Base-by-base conservation (phyloP, 1,140 invertebrate genomes). In the Akabosia matsudoensis region DNA sequence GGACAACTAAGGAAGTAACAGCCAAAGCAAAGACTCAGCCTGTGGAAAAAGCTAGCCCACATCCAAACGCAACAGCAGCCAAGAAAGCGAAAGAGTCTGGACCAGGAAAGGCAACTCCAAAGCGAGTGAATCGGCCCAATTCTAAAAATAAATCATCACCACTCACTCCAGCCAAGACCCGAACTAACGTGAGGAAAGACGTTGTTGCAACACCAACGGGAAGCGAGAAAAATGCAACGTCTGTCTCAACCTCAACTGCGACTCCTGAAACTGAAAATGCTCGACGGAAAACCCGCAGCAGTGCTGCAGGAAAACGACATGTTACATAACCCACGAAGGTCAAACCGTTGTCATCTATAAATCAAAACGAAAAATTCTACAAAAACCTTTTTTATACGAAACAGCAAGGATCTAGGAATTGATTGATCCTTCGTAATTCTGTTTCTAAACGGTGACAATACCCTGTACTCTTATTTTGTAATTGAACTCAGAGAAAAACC, bases 281-380 rank as follows among this genome's bases (percentile, higher is more conserved):
- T 33, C 13, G 78, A 4, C 18, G 80, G 7, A 81, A 81, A 75
- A 81, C 80, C 0, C 75, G 80, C 33, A 81, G 80, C 64, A 81
- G 78, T 75, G 80, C 54, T 37, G 78, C 75, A 51, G 75, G 75
- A 74, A 78, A 31, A 37, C 30, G 70, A 72, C 37, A 72, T 22
- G 70, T 16, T 3, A 34, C 70, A 7, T 72, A 37, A 56, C 24
- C 13, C 7, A 56, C 10, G 22, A 22, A 56, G 54, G 24, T n/a
- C 54, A 24, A 56, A n/a, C n/a, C n/a, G n/a, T n/a, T n/a, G n/a
- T n/a, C n/a, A n/a, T n/a, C n/a, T n/a, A n/a, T n/a, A n/a, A n/a
- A n/a, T n/a, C n/a, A n/a, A n/a, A n/a, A n/a, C n/a, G n/a, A n/a
- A n/a, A n/a, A n/a, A n/a, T n/a, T n/a, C n/a, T n/a, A n/a, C n/a